A percentile compares a stretch with the other conserved stretches of the same genome.
Conservation (phyloP, 2,888 invertebrate genomes). For the Rhaphigaster nebulosa region DNA sequence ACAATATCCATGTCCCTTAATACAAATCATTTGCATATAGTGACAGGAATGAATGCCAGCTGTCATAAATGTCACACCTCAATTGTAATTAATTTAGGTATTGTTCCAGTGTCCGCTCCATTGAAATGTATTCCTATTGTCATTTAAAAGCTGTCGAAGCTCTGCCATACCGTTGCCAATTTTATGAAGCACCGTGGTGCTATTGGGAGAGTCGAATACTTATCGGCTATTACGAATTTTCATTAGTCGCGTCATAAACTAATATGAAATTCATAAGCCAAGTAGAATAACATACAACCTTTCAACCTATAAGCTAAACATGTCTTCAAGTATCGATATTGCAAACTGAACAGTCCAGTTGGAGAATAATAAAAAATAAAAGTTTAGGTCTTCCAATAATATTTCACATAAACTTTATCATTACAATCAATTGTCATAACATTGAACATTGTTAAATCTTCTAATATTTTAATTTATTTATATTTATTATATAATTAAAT, state of each 20-base stretch:
- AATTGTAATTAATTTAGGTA: not conserved
- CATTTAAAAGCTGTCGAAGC: not conserved
- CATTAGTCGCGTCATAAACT: not conserved
- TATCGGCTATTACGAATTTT: not conserved
- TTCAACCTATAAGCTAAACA: not conserved
- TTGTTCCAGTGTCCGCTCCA: not conserved
- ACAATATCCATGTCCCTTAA: not conserved
- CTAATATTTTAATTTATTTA: too few species aligned
- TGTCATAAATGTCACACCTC: not conserved
- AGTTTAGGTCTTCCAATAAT: not conserved
- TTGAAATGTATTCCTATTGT: not conserved
- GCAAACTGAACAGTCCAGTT: not conserved
- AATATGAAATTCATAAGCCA: not conserved
- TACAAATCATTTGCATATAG: constrained; percentile 4
- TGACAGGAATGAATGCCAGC: not conserved
- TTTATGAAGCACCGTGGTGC: not conserved
- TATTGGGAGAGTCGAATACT: not conserved
- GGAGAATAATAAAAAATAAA: not conserved
- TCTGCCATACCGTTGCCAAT: not conserved
- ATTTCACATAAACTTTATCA: not conserved
- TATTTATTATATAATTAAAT: too few species aligned
- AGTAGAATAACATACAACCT: not conserved
- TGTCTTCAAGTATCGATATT: not conserved
- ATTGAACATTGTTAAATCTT: too few species aligned
- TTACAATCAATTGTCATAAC: too few species aligned